Percentiles rank a stretch among this genome's conserved stretches.
Evolutionary conservation across 2,797 vertebrate species (phyloP).

Genomic region (Hafferia zeledoni): DNA sequence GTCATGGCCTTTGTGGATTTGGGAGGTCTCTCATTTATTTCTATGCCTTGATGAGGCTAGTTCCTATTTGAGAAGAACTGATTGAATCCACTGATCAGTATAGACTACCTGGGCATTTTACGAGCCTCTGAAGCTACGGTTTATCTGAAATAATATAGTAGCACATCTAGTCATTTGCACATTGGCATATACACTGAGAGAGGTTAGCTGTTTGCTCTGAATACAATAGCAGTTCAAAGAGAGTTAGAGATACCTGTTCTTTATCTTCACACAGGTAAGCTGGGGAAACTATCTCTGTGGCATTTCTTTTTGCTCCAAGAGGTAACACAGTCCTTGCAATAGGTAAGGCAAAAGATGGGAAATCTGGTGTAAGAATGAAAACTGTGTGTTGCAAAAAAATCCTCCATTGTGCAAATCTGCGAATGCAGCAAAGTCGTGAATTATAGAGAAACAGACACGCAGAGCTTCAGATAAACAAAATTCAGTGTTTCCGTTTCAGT

Average conservation of each 20-base stretch:
- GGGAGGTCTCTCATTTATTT: not conserved
- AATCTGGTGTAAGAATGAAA: not conserved
- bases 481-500: not conserved
- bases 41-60: not conserved
- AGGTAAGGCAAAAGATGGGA: not conserved
- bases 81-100: not conserved
- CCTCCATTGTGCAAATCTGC: not conserved
- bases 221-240: not conserved
- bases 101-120: not conserved
- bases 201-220: not conserved
- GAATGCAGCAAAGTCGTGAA: not conserved
- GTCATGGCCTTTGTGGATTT: not conserved
- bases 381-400: rapidly evolving
- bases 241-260: not conserved
- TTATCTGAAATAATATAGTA: not conserved
- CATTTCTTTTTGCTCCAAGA: not conserved
- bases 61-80: not conserved
- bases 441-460: not conserved
- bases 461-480: not conserved
- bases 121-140: not conserved
- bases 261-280: not conserved
- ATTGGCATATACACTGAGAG: not conserved
- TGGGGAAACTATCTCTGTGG: not conserved
- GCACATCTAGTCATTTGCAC: not conserved
- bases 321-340: not conserved